Evolutionary conservation across 2,888 invertebrate species (phyloP).

Genomic region (Platerodrilus igneus): DNA sequence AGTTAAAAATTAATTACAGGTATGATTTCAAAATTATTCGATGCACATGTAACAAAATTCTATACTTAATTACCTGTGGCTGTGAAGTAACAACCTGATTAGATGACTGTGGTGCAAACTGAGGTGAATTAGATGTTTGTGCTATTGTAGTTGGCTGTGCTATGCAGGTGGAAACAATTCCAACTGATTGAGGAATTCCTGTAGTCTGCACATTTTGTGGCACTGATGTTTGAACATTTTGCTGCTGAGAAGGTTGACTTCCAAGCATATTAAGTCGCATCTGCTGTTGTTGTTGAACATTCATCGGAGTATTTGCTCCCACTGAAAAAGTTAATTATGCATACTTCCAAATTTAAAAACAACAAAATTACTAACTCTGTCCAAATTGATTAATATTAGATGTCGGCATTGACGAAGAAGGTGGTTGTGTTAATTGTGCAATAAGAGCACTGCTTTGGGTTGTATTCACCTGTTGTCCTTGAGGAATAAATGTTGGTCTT

Average conservation of each 20-base stretch:
- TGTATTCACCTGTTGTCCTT: constrained; percentile 41
- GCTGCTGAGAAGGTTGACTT: constrained; percentile 37
- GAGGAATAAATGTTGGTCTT: constrained; percentile 33
- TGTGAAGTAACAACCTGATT: constrained; percentile 41
- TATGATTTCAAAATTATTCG: too few species aligned
- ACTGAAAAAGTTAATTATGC: constrained; percentile 18
- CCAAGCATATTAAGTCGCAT: constrained; percentile 35
- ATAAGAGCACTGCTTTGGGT: constrained; percentile 54
- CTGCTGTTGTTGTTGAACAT: constrained; percentile 33
- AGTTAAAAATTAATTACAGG: too few species aligned
- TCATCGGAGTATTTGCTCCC: constrained; percentile 35
- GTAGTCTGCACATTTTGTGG: constrained; percentile 30
- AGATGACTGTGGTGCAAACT: constrained; percentile 37
- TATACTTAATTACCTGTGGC: constrained; percentile 37
- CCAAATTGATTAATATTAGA: constrained; percentile 48
- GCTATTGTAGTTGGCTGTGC: constrained; percentile 31
- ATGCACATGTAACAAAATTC: too few species aligned
- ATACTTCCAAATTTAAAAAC: background rate
- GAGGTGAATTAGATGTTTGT: constrained; percentile 35
- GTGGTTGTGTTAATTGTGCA: constrained; percentile 56
- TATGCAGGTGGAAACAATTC: constrained; percentile 13
- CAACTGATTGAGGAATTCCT: constrained; percentile 10
- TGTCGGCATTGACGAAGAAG: constrained; percentile 49
- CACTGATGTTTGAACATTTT: constrained; percentile 43
- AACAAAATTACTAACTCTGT: constrained; percentile 44